Base-by-base conservation (phyloP, 2,113 vertebrate genomes). In the Xenopus laevis region DNA sequence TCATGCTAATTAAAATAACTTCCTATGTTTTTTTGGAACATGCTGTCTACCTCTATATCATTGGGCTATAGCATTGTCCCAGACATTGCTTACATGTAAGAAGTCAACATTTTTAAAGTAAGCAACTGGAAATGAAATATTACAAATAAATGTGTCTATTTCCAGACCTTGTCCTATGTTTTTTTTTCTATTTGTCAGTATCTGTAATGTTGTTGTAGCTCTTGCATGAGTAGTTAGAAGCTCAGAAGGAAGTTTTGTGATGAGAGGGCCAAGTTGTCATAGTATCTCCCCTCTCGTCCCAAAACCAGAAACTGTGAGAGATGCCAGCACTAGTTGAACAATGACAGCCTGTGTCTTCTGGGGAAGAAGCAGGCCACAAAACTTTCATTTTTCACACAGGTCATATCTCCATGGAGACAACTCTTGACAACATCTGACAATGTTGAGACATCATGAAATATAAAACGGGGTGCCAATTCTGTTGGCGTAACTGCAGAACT, bases 261-360 rank as follows among this genome's bases (percentile, higher is more conserved):
- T 17, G 23, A 27, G 47, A 23, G 23, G 8, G 30, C 61, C 61
- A 68, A 68, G 20, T 7, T 66, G 60, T 9, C 15, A 33, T 5
- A 23, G 23, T 21, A 74, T 53, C 73, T 62, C 55, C 27, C 73
- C 61, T 68, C 65, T 40, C 58, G 16, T 52, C 45, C 65, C 46
- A 45, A 68, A 57, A 75, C 55, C 57, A 75, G 58, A 47, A 55
- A 61, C 45, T 47, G 57, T n/a, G 46, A 52, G 72, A 30, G 44
- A 15, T 68, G 65, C 65, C 72, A 61, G 65, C 13, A 8, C 23
- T 1, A 30, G 45, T 10, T 69, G 30, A 21, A 75, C 73, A 75
- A 75, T 68, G 73, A 16, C 46, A 65, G 58, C 40, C 73, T 68
- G 73, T 75, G 72, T 58, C 72, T 46, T 62, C 52, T 46, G 55